These are phyloP conservation scores for Magallana ariakensis DNA, from an alignment of 1,140 invertebrate species.

Conservation along the genomic window DNA sequence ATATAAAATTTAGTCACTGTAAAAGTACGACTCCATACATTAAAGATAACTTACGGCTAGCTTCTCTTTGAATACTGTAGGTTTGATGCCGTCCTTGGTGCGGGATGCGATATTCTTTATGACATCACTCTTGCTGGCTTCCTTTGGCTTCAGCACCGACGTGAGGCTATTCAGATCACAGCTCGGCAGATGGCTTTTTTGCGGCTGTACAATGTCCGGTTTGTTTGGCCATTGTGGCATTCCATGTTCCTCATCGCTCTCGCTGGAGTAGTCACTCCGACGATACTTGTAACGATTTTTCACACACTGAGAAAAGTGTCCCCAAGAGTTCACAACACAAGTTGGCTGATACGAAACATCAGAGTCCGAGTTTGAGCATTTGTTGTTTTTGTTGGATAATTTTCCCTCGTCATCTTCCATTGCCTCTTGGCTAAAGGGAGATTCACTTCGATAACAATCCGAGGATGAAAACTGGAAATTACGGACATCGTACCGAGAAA, in stretches of 20 bases:
- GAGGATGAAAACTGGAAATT: slow-evolving; percentile 40
- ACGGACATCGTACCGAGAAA: slow-evolving; percentile 33
- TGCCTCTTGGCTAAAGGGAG: background rate
- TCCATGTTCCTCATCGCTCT: slow-evolving; percentile 71
- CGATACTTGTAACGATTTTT: slow-evolving; percentile 73
- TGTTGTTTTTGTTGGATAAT: background rate
- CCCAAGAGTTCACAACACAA: slow-evolving; percentile 70
- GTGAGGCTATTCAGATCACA: slow-evolving; percentile 43
- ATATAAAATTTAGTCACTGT: too few relatives aligned
- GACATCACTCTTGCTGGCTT: background rate
- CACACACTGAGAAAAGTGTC: slow-evolving; percentile 71
- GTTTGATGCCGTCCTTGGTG: slow-evolving; percentile 69
- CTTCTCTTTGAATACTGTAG: slow-evolving; percentile 72
- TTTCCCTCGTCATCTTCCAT: background rate
- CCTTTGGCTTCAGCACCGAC: slow-evolving; percentile 3
- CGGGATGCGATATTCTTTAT: background rate
- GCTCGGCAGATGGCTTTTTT: slow-evolving; percentile 66
- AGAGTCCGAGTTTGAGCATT: background rate
- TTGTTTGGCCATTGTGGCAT: background rate
- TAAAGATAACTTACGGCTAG: slow-evolving; percentile 64
- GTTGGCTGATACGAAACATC: slow-evolving; percentile 38
- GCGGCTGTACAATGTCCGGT: slow-evolving; percentile 4
- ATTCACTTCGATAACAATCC: slow-evolving; percentile 44
- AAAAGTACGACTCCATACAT: too few relatives aligned
- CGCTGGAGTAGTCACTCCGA: slow-evolving; percentile 75